Base-by-base conservation (phyloP, 1,140 invertebrate species). In the Halictus rubicundus region DNA sequence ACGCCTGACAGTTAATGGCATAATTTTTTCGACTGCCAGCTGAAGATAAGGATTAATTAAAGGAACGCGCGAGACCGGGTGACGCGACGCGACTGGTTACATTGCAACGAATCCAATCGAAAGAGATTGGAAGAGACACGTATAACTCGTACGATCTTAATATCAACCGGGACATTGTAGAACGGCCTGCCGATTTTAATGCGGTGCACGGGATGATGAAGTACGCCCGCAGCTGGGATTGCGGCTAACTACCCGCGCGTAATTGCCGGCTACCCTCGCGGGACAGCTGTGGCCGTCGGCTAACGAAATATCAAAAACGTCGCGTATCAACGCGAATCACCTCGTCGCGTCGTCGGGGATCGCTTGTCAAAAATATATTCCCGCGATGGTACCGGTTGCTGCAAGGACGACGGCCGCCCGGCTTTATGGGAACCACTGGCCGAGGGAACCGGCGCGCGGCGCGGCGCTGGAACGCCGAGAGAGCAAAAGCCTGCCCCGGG, bases 371-470 rank as follows among this genome's bases (percentile, higher is more conserved):
- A 32, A 21, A 27, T 25, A 4, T 49, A 37, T 25, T 42, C 2
- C 4, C 16, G 59, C 23, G 25, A 60, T 2, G 49, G 14, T 60
- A 61, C 60, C 27, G 60, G 8, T 57, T 21, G 54, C 8, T 9
- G 27, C 49, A 42, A 71, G 54, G n/a, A 49, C 21, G 19, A 21
- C 19, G 49, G 27, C 27, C 54, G 42, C 42, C 42, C 10, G n/a
- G 21, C 39, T 39, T 64, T 75, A 73, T 86, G 83, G 80, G 80
- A 78, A 85, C 63, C 84, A 80, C 83, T 85, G 76, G 39, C 8
- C 46, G 9, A 32, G 32, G 32, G 32, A 21, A 46, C 4, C 54
- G 21, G 7, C 54, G 42, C 37, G 27, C 4, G 27, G 27, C 23
- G 60, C 42, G 60, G 39, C 37, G 37, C 71, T 25, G 52, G 68